phyloP scores from a whole-genome alignment of 64 coral and sea anemone genomes.

The Montipora efflorescens region DNA sequence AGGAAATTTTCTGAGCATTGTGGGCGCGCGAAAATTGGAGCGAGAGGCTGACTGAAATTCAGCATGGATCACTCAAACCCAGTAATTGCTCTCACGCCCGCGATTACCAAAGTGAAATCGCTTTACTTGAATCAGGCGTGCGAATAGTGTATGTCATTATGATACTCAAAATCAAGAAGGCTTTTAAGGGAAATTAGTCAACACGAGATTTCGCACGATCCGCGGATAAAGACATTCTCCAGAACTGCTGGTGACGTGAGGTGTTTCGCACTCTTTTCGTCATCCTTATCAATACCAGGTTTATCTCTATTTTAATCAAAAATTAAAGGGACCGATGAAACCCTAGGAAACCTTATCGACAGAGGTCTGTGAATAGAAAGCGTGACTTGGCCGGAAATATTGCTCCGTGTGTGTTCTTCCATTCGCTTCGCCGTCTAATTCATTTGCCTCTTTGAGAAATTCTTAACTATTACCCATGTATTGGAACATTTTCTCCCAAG shows the following conservation, averaged over 20 bases:
- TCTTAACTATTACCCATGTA: no score
- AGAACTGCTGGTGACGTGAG: neutral
- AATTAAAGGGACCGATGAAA: slow-evolving; percentile 45
- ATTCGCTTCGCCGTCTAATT: no score
- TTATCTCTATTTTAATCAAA: slow-evolving; percentile 5
- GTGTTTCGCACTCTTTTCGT: neutral
- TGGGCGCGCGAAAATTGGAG: no score
- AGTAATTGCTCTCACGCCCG: no score
- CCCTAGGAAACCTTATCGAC: slow-evolving; percentile 32
- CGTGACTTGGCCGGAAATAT: slow-evolving; percentile 36
- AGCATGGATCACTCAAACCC: no score
- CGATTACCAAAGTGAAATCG: no score
- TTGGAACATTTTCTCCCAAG: neutral
- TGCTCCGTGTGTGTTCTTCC: slow-evolving; percentile 1
- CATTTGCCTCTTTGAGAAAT: no score
- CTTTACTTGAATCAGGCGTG: neutral
- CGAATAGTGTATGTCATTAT: slow-evolving; percentile 31
- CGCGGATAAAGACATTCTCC: slow-evolving; percentile 12
- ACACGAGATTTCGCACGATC: slow-evolving; percentile 22
- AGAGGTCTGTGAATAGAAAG: slow-evolving; percentile 42
- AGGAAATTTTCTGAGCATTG: no score
- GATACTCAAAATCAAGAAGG: slow-evolving; percentile 16
- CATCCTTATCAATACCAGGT: slow-evolving; percentile 13
- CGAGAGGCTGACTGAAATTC: no score
- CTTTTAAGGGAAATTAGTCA: slow-evolving; percentile 39